These are phyloP conservation scores for Leptestheria dahalacensis DNA, from an alignment of 1,140 invertebrate species.

Conservation along the genomic window DNA sequence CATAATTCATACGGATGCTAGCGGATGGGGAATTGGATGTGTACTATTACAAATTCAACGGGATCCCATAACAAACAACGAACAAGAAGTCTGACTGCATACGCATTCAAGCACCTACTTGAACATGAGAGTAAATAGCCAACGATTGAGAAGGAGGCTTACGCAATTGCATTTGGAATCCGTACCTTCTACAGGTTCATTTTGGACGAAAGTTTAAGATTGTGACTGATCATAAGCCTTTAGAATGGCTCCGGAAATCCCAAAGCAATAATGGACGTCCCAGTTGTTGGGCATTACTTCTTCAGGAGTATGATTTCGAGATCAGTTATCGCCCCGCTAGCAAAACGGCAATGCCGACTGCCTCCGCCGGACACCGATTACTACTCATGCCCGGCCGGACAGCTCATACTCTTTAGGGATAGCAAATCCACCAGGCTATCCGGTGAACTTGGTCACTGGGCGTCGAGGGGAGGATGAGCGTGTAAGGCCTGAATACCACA, in stretches of 20 bases:
- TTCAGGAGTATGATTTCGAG: constrained; percentile 12
- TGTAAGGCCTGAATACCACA: background rate
- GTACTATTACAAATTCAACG: constrained; percentile 23
- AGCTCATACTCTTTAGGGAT: background rate
- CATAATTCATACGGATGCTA: constrained; percentile 25
- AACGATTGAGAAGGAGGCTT: constrained; percentile 23
- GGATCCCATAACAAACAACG: constrained; percentile 19
- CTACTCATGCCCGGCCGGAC: too few relatives aligned
- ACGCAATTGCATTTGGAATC: constrained; percentile 20
- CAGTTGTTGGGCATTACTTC: constrained; percentile 17
- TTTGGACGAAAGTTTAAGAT: constrained; percentile 19
- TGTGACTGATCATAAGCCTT: constrained; percentile 20
- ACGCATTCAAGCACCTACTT: constrained; percentile 22
- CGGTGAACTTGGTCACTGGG: background rate
- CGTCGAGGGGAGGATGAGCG: background rate
- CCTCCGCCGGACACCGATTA: constrained; percentile 19
- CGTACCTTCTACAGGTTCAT: constrained; percentile 22
- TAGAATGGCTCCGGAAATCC: constrained; percentile 22
- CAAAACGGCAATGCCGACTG: background rate
- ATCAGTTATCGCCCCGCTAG: constrained; percentile 8
- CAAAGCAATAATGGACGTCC: constrained; percentile 25
- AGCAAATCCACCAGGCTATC: background rate
- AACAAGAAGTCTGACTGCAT: constrained; percentile 22
- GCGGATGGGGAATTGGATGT: constrained; percentile 25
- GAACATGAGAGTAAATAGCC: constrained; percentile 22